These are phyloP conservation scores for Muscina levida DNA, from an alignment of 2,888 invertebrate species.

Conservation along the genomic window DNA sequence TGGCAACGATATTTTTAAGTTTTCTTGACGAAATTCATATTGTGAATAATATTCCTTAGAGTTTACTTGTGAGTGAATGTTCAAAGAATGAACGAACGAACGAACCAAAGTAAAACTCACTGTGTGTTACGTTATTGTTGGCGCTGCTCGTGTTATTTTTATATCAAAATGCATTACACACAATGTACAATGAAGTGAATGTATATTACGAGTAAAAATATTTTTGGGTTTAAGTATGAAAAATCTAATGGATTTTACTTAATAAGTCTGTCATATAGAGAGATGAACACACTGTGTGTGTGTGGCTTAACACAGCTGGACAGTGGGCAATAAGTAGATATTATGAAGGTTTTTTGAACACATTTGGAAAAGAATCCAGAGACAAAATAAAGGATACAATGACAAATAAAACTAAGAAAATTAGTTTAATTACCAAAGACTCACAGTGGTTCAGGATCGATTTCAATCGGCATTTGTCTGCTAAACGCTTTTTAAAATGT, in stretches of 20 bases:
- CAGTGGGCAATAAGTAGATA: too few relatives aligned
- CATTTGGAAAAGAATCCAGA: background rate
- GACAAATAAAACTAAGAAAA: too few relatives aligned
- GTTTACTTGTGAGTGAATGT: background rate
- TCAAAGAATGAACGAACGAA: background rate
- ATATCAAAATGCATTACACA: constrained; percentile 21
- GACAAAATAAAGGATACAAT: too few relatives aligned
- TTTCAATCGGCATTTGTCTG: too few relatives aligned
- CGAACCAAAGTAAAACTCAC: too few relatives aligned
- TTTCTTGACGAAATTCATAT: background rate
- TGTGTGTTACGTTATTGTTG: background rate
- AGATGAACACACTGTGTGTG: too few relatives aligned
- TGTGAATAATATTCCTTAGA: constrained; percentile 14
- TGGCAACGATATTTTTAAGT: constrained; percentile 5
- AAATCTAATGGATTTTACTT: constrained; percentile 19
- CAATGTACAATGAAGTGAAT: too few relatives aligned
- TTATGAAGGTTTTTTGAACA: too few relatives aligned
- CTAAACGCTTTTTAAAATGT: too few relatives aligned
- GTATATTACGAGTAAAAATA: background rate
- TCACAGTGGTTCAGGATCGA: too few relatives aligned
- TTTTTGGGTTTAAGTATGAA: constrained; percentile 19
- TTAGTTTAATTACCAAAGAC: too few relatives aligned
- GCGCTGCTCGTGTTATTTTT: background rate
- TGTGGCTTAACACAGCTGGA: constrained; percentile 6
- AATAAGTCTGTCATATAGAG: constrained; percentile 29